These are phyloP conservation scores for Amphipyra tragopoginis DNA, from an alignment of 2,888 invertebrate species.

Conservation along the genomic window DNA sequence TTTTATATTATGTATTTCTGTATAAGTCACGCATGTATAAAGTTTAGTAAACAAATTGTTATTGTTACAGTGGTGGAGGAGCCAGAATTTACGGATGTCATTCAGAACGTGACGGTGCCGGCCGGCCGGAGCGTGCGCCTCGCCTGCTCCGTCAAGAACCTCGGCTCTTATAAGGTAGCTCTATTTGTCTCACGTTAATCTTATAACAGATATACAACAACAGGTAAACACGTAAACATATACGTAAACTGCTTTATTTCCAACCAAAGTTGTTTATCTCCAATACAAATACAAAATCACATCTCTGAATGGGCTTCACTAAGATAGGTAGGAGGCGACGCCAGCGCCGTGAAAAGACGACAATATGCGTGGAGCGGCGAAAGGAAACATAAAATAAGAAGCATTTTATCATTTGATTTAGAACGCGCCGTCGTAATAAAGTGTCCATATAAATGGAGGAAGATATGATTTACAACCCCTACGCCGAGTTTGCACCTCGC, in stretches of 20 bases:
- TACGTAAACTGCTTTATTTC: conserved; percentile 23
- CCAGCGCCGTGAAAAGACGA: conserved; percentile 69
- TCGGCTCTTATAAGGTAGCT: conserved; percentile 96
- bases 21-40: background rate
- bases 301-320: conserved; percentile 40
- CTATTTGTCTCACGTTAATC: background rate
- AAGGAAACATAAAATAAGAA: conserved; percentile 87
- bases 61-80: conserved; percentile 94
- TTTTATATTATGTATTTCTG: background rate
- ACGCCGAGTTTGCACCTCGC: conserved; percentile 82
- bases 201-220: conserved; percentile 14
- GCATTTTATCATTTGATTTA: conserved; percentile 90
- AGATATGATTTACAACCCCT: conserved; percentile 85
- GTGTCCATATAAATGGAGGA: conserved; percentile 88
- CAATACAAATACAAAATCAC: conserved; percentile 48
- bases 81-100: conserved; percentile 97
- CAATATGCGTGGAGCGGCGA: conserved; percentile 82
- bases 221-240: conserved; percentile 20
- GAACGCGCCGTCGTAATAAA: conserved; percentile 87
- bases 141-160: conserved; percentile 97
- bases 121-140: conserved; percentile 96
- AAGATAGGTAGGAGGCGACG: conserved; percentile 61
- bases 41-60: conserved; percentile 38
- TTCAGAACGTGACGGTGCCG: conserved; percentile 97
- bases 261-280: conserved; percentile 41